Conservation (phyloP, 2,888 invertebrate genomes). For the Cremastinae sp. region DNA sequence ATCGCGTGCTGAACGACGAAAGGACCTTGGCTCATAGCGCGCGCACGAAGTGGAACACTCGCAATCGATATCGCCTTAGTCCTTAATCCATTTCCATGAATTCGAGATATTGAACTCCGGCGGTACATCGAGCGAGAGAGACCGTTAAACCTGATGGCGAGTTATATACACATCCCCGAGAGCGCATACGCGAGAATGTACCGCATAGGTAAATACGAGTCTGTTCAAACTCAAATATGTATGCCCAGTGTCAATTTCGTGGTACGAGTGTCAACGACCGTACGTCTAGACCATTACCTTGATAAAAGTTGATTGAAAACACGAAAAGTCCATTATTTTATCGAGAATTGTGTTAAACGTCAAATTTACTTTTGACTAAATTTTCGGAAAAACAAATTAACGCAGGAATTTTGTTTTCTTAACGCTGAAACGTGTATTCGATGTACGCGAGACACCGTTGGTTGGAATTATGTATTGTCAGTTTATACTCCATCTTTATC, state of each 20-base stretch:
- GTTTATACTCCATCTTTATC: no score
- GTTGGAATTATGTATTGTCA: no score
- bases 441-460: no score
- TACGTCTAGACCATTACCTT: constrained; percentile 1
- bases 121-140: constrained; percentile 17
- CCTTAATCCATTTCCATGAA: constrained; percentile 57
- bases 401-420: no score
- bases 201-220: constrained; percentile 8
- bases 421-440: no score
- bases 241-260: constrained; percentile 49
- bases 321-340: constrained; percentile 5
- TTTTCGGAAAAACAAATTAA: no score
- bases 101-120: constrained; percentile 58
- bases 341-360: background rate
- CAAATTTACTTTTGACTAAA: no score
- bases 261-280: constrained; percentile 55
- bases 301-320: constrained; percentile 1
- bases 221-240: background rate
- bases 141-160: background rate
- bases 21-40: constrained; percentile 60
- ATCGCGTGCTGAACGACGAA: constrained; percentile 52
- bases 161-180: constrained; percentile 14
- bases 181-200: background rate
- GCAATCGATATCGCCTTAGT: constrained; percentile 56
- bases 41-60: constrained; percentile 52